These are phyloP conservation scores for Oreochromis spilurus DNA, from an alignment of 2,113 vertebrate species.

Conservation along the genomic window DNA sequence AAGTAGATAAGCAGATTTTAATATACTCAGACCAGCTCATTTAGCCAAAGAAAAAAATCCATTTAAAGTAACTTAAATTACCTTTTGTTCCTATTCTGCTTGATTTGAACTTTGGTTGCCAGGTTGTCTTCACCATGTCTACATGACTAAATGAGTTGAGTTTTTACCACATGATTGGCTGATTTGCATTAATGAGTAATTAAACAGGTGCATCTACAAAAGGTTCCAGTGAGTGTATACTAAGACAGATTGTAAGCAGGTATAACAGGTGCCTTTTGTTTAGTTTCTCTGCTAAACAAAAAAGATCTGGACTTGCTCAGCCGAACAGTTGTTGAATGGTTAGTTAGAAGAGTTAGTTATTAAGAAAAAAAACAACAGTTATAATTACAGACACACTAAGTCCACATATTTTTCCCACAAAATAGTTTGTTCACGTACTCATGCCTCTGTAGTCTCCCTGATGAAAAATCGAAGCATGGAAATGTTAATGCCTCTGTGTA, in stretches of 20 bases:
- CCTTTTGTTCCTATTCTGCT: background rate
- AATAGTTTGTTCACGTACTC: background rate
- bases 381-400: background rate
- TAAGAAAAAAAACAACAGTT: background rate
- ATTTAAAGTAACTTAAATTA: background rate
- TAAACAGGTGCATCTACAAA: background rate
- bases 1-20: background rate
- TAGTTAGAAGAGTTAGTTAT: background rate
- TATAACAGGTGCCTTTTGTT: background rate
- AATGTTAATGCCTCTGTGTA: background rate
- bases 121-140: background rate
- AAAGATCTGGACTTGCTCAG: background rate
- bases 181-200: background rate
- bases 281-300: background rate
- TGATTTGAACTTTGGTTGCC: background rate
- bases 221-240: background rate
- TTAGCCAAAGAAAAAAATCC: background rate
- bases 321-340: background rate
- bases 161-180: background rate
- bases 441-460: background rate
- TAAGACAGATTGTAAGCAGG: background rate
- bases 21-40: background rate
- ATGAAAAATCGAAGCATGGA: background rate
- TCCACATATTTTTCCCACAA: background rate
- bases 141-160: background rate